A percentile compares a stretch with the other conserved stretches of the same genome.
phyloP scores from a whole-genome alignment of 2,797 vertebrate species.

The Tragopan temminckii region DNA sequence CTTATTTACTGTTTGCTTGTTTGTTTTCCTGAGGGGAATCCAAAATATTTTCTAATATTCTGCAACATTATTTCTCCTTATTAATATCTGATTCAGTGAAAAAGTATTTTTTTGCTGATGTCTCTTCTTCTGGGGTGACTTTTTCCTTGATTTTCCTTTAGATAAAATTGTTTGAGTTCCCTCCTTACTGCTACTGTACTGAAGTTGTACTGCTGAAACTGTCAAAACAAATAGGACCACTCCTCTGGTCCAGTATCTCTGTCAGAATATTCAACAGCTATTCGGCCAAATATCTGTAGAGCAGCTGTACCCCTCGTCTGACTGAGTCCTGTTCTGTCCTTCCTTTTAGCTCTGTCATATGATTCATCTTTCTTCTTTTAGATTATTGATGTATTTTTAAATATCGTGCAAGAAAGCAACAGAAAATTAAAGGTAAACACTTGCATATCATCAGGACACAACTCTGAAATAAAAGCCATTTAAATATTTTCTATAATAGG shows the following conservation, averaged over 20 bases:
- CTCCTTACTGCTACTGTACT: neutral
- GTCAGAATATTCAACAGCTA: constrained; percentile 89
- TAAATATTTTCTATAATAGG: neutral
- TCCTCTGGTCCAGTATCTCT: constrained; percentile 66
- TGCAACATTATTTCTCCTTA: neutral
- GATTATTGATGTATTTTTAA: constrained; percentile 93
- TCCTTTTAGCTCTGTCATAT: constrained; percentile 85
- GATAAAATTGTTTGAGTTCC: neutral
- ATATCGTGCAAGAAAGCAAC: constrained; percentile 82
- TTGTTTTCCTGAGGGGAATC: neutral
- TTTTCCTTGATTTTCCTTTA: neutral
- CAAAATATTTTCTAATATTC: neutral
- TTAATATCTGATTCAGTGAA: neutral
- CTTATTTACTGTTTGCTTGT: neutral
- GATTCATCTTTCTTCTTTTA: constrained; percentile 95
- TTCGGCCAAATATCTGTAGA: constrained; percentile 85
- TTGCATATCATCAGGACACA: constrained; percentile 10
- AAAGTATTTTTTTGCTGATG: neutral
- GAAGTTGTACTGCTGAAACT: constrained; percentile 71
- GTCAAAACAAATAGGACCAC: constrained; percentile 81
- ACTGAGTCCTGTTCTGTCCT: constrained; percentile 88
- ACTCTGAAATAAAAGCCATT: neutral
- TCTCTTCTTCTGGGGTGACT: neutral
- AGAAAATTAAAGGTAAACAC: constrained; percentile 78
- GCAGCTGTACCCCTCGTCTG: constrained; percentile 89